Evolutionary conservation across 2,888 invertebrate species (phyloP), one percentile per base, ranked within the genome.

Genomic region (Eutolmus rufibarbis): DNA sequence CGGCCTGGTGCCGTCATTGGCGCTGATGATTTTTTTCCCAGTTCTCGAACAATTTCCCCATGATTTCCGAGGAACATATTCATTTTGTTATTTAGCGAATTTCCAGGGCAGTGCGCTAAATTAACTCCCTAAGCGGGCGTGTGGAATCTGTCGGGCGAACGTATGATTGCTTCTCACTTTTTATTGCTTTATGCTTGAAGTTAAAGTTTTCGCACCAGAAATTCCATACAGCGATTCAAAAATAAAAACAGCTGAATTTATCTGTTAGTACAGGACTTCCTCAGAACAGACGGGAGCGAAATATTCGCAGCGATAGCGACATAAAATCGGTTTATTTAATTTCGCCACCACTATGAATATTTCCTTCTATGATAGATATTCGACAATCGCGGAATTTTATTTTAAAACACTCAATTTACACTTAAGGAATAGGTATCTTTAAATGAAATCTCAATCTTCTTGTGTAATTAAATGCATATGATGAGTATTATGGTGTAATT

Each of bases 71-170:
- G 76, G 76, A 76, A 37, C 37, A 76, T 37, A 76, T 76, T 76
- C 34, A 76, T 76, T 76, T 76, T 76, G 76, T 31, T 76, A 37
- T 76, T 76, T 76, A 76, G n/a, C 76, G 76, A 76, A 76, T 76
- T 76, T 76, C 37, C 66, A 66, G 19, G 8, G 66, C 66, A 66
- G 66, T 66, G 66, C 66, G 23, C 66, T 66, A 28, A 66, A 66
- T 66, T 66, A 66, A 28, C 28, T 66, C 66, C 14, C 28, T 23
- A 23, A 66, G 66, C 66, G 66, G 23, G 28, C 28, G 23, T 28
- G 28, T 66, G 66, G 23, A 66, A 23, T 28, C 14, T 66, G 28
- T 19, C 5, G 56, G 9, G 9, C 66, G 23, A 12, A 28, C 23
- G 8, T 66, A 14, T 28, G 66, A 66, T 66, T 19, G 66, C 66